These are phyloP conservation scores for Butastur rufipennis DNA, from an alignment of 2,113 vertebrate genomes.

Conservation along the genomic window DNA sequence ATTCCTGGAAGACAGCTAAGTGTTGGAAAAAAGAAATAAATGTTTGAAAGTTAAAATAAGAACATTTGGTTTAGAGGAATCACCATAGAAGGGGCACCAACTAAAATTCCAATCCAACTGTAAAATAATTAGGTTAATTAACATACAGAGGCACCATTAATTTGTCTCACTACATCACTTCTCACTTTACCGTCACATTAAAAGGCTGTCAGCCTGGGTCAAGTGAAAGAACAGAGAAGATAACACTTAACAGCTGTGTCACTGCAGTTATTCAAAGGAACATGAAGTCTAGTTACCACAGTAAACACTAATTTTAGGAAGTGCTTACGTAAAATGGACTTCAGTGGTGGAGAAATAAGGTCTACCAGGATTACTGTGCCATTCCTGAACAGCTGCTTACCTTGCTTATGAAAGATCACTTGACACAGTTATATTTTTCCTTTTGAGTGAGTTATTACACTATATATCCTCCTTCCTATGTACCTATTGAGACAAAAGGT, in stretches of 20 bases:
- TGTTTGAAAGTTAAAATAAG: neutral
- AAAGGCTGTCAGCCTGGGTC: neutral
- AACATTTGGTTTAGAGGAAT: neutral
- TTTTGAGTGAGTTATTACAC: neutral
- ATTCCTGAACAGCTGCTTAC: neutral
- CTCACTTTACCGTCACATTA: neutral
- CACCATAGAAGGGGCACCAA: neutral
- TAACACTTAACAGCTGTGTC: neutral
- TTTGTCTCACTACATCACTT: neutral
- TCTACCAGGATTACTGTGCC: neutral
- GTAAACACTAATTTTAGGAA: neutral
- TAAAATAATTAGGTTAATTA: neutral
- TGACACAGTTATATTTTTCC: neutral
- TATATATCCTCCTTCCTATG: neutral
- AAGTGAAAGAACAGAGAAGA: neutral
- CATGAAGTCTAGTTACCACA: neutral
- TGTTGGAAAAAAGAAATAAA: neutral
- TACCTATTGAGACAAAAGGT: neutral
- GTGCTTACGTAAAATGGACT: neutral
- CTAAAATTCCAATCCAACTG: neutral
- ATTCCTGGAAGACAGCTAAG: neutral
- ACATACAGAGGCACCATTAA: neutral
- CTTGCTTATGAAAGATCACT: neutral
- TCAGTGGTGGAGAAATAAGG: neutral
- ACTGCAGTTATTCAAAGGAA: neutral